Percentiles rank a stretch among this genome's conserved stretches.
These are phyloP conservation scores for Drosophila dives DNA, from an alignment of 2,888 invertebrate genomes.

Conservation along the genomic window DNA sequence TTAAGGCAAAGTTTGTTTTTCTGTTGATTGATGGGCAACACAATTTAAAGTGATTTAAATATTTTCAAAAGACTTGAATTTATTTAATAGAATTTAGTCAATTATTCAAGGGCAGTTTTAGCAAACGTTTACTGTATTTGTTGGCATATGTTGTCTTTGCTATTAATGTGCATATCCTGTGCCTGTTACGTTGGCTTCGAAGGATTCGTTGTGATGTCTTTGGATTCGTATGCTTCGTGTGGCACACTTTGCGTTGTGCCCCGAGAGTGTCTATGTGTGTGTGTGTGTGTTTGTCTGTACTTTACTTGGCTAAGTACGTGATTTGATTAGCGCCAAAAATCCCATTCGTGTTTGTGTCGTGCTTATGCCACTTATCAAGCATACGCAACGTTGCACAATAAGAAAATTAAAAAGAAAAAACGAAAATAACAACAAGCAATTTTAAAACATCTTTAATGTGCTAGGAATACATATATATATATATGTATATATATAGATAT, in stretches of 20 bases:
- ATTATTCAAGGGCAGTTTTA: constrained; percentile 9
- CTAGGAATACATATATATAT: background rate
- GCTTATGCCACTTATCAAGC: constrained; percentile 59
- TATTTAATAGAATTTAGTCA: background rate
- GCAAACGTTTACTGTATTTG: constrained; percentile 34
- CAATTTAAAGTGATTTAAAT: background rate
- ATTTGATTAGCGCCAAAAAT: constrained; percentile 76
- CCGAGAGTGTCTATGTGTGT: constrained; percentile 5
- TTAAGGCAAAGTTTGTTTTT: background rate
- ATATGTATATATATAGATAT: background rate
- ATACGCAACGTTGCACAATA: constrained; percentile 60
- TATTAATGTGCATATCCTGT: constrained; percentile 71
- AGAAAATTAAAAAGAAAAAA: constrained; percentile 8
- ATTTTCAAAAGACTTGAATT: background rate
- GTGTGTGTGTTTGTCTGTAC: constrained; percentile 47
- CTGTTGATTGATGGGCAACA: background rate
- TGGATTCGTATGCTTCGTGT: constrained; percentile 29
- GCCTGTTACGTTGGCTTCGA: constrained; percentile 33
- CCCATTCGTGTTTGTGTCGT: constrained; percentile 54
- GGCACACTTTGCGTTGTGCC: constrained; percentile 35
- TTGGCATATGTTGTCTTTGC: constrained; percentile 50
- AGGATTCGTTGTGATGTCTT: constrained; percentile 44
- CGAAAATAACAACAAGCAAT: constrained; percentile 30
- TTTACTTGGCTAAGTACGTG: constrained; percentile 80
- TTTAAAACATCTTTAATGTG: constrained; percentile 39